phyloP scores from a whole-genome alignment of 2,113 vertebrate genomes.

The Blennius ocellaris region DNA sequence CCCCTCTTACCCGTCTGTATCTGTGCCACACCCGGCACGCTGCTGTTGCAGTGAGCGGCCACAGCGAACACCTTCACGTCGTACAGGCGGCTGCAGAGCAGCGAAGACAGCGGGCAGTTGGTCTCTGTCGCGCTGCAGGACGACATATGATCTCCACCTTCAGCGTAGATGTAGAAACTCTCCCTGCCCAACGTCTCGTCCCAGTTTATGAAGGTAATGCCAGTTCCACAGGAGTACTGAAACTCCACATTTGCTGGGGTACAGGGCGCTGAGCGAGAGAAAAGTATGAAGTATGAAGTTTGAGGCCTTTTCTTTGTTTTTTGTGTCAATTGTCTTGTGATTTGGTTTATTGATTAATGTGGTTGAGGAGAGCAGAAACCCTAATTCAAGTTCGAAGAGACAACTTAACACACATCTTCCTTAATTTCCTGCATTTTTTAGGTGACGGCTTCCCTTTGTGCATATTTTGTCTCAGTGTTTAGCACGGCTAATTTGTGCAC shows the following conservation, averaged over 20 bases:
- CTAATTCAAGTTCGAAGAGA: no score
- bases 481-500: no score
- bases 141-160: conserved; percentile 35
- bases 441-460: no score
- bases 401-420: no score
- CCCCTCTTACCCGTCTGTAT: conserved; percentile 73
- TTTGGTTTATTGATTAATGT: no score
- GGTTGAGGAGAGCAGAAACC: no score
- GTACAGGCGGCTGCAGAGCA: conserved; percentile 78
- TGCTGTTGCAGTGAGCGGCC: conserved; percentile 80
- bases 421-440: no score
- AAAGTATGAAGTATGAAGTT: neutral
- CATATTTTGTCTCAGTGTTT: no score
- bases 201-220: conserved; percentile 75
- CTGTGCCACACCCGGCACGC: conserved; percentile 41
- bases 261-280: conserved; percentile 74
- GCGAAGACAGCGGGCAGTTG: conserved; percentile 54
- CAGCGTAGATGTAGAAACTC: conserved; percentile 48
- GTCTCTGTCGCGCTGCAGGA: conserved; percentile 63
- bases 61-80: conserved; percentile 66
- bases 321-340: no score
- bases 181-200: conserved; percentile 70
- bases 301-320: no score
- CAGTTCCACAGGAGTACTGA: conserved; percentile 70
- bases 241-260: conserved; percentile 66